Evolutionary conservation across 1,140 invertebrate genomes (phyloP), one percentile per base, ranked within the genome.

Genomic region (Holotrichia oblita): DNA sequence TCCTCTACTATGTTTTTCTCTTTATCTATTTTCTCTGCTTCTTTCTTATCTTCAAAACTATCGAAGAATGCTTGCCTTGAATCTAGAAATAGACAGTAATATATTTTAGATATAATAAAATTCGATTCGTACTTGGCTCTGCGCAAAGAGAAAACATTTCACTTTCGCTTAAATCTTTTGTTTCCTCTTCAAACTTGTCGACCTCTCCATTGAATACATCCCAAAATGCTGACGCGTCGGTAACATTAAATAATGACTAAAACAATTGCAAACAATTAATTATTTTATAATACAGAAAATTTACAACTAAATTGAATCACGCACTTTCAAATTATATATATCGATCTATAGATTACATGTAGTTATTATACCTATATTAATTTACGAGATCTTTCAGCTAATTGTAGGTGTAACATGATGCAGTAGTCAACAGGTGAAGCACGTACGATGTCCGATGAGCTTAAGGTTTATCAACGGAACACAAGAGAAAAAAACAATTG

Each of bases 201-300:
- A 92, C 86, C 83, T 91, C 87, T 22, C 91, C 88, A 7, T 86
- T 87, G 82, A 92, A 93, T 6, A 87, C 85, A 61, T 91, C 88
- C 89, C 90, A 92, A 81, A 93, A 93, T 7, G 89, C 83, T 81
- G 88, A 83, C 80, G 87, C 83, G 79, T 89, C 82, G 72, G 88
- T 86, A 79, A 89, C 84, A 77, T 87, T 83, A 83, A 93, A 89
- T 81, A 89, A 85, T 48, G 81, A 82, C 89, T 89, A 72, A 48
- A 85, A 85, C 41, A 79, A 55, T 55, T 55, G 17, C 48, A n/a
- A n/a, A n/a, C n/a, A 4, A 55, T n/a, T 55, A 83, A 44, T 79
- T 77, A 79, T 81, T 74, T 41, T 44, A 74, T 12, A 69, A 20
- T 69, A 69, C 17, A 9, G 4, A 2, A 22, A 34, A 34, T 34